phyloP scores from a whole-genome alignment of 2,797 vertebrate species.

The Lycodopsis pacificus region DNA sequence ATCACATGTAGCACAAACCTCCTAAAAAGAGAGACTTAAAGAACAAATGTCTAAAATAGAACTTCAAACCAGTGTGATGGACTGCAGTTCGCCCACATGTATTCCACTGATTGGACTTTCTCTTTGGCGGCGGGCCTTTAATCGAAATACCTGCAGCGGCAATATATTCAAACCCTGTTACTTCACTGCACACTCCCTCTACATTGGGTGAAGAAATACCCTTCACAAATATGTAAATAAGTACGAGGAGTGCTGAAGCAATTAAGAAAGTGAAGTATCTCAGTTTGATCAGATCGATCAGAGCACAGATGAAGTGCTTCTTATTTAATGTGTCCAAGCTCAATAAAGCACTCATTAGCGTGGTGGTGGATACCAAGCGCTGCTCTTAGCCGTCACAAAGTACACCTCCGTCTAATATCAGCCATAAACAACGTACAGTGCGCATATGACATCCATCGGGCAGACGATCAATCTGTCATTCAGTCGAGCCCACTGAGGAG shows the following conservation, averaged over 20 bases:
- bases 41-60: neutral
- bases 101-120: slow-evolving; percentile 40
- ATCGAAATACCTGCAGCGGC: slow-evolving; percentile 28
- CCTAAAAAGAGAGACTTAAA: slow-evolving; percentile 6
- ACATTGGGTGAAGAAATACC: slow-evolving; percentile 13
- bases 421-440: slow-evolving; percentile 55
- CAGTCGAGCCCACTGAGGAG: slow-evolving; percentile 41
- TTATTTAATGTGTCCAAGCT: slow-evolving; percentile 51
- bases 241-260: slow-evolving; percentile 28
- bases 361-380: slow-evolving; percentile 54
- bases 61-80: slow-evolving; percentile 15
- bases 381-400: slow-evolving; percentile 38
- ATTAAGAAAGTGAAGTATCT: slow-evolving; percentile 48
- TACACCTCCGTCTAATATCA: slow-evolving; percentile 42
- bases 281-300: slow-evolving; percentile 42
- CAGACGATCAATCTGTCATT: slow-evolving; percentile 53
- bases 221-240: slow-evolving; percentile 57
- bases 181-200: neutral
- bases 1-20: slow-evolving; percentile 23
- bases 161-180: slow-evolving; percentile 42
- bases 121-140: slow-evolving; percentile 32
- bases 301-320: slow-evolving; percentile 36
- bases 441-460: slow-evolving; percentile 50
- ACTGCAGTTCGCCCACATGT: slow-evolving; percentile 5
- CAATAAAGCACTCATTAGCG: slow-evolving; percentile 58